Base-by-base conservation (phyloP, 2,888 invertebrate species). In the Bombylius discolor region DNA sequence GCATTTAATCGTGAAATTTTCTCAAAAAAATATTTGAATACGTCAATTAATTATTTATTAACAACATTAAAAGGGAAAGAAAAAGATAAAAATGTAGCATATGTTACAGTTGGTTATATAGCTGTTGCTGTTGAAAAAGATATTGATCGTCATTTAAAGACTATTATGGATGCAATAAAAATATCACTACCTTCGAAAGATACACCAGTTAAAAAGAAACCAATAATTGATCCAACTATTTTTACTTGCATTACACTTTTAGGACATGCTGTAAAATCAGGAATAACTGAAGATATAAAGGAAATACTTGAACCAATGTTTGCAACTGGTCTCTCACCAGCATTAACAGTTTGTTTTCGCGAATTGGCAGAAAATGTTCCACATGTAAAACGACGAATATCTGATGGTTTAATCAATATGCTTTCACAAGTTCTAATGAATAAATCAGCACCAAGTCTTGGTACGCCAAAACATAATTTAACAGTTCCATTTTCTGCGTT, bases 161-260 rank as follows among this genome's bases (percentile, higher is more conserved):
- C 81, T 66, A 90, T 96, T 57, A 90, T 96, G 87, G 89, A 89
- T 65, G 80, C 85, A 4, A 83, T 94, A 32, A 84, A 85, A 67
- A 76, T 79, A 61, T 81, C 86, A 4, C 71, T 94, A 44, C 94
- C 95, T 1, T 78, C 86, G 0, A 81, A 85, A 66, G 90, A 91
- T 63, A 79, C 82, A 0, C 81, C 87, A 32, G 84, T 82, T 57
- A 92, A 89, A 68, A 89, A 89, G 65, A 80, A 85, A 60, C 72
- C 79, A 7, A 76, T 79, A 34, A 79, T 88, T 52, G 96, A 98
- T 68, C 89, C 94, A 0, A 85, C 91, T 1, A 88, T 97, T 51
- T 97, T 96, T 71, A 87, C 89, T 36, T 98, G 96, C 70, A 87
- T 99, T 32, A 93, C 94, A 36, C 79, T 97, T 62, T 74, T 99